Percentiles rank a stretch among this genome's conserved stretches.
phyloP scores from a whole-genome alignment of 2,888 invertebrate genomes.

The Acleris cristana region DNA sequence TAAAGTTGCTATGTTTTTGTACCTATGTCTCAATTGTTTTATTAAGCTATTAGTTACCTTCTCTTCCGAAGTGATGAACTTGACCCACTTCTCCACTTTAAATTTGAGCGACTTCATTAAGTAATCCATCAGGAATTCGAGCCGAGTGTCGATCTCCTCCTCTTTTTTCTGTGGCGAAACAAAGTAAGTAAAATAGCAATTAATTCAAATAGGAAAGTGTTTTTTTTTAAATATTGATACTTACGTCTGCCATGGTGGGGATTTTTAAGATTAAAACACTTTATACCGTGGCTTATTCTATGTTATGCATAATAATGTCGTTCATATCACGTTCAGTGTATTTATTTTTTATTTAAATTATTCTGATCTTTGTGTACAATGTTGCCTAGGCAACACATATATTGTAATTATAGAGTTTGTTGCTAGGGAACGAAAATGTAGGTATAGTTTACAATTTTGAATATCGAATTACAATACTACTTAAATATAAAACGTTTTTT shows the following conservation, averaged over 20 bases:
- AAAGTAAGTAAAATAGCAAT: slow-evolving; percentile 7
- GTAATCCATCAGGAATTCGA: slow-evolving; percentile 91
- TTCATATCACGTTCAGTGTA: no score
- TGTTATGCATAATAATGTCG: no score
- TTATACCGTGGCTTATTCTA: no score
- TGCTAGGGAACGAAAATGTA: neutral
- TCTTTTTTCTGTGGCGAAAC: slow-evolving; percentile 58
- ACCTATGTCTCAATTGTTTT: neutral
- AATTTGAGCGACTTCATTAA: slow-evolving; percentile 88
- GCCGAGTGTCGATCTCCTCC: slow-evolving; percentile 85
- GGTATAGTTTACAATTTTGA: slow-evolving; percentile 23
- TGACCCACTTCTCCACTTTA: slow-evolving; percentile 94
- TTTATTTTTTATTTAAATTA: neutral
- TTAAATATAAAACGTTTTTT: no score
- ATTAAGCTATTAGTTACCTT: slow-evolving; percentile 76
- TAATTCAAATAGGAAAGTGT: no score
- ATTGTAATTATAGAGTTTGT: no score
- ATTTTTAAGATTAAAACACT: neutral
- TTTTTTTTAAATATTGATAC: slow-evolving; percentile 41
- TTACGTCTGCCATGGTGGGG: slow-evolving; percentile 64
- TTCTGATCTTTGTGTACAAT: slow-evolving; percentile 25
- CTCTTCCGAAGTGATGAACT: slow-evolving; percentile 90
- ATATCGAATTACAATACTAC: slow-evolving; percentile 21
- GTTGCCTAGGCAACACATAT: slow-evolving; percentile 23
- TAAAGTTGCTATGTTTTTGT: no score